phyloP scores from a whole-genome alignment of 2,888 invertebrate species.

The Heliconius ethilla region DNA sequence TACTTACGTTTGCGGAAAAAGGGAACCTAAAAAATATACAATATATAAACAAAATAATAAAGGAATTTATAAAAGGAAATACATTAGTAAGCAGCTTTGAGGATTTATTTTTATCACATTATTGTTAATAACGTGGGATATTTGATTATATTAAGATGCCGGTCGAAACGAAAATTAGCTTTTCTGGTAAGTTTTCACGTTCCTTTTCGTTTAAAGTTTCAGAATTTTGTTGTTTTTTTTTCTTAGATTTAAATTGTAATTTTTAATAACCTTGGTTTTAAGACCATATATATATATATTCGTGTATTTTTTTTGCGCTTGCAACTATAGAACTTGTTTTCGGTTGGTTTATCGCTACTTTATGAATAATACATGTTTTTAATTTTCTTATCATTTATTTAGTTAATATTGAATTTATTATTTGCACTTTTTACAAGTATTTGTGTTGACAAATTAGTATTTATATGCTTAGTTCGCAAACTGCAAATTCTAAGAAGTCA shows the following conservation, averaged over 20 bases:
- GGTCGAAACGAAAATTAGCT: conserved; percentile 78
- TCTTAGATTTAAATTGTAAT: not conserved
- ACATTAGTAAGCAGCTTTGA: not conserved
- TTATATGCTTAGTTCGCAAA: not conserved
- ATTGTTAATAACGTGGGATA: conserved; percentile 14
- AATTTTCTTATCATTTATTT: not conserved
- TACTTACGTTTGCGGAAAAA: conserved; percentile 42
- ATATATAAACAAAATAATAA: conserved; percentile 30
- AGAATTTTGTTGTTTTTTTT: not conserved
- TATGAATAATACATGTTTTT: conserved; percentile 1
- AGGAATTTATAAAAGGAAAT: not conserved
- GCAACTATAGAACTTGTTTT: not conserved
- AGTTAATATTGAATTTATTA: not conserved
- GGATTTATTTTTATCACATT: not conserved
- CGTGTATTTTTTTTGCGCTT: not conserved
- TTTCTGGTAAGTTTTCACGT: conserved; percentile 70
- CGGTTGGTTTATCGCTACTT: not conserved
- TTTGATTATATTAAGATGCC: conserved; percentile 62
- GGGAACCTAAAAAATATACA: conserved; percentile 20
- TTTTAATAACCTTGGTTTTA: not conserved
- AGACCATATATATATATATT: not conserved
- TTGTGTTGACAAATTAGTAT: not conserved
- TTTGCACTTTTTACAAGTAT: not conserved
- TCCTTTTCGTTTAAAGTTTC: conserved; percentile 49
- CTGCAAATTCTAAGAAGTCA: not conserved